These are phyloP conservation scores for Muntiacus muntjak DNA, from an alignment of 2,113 vertebrate species.

Conservation along the genomic window DNA sequence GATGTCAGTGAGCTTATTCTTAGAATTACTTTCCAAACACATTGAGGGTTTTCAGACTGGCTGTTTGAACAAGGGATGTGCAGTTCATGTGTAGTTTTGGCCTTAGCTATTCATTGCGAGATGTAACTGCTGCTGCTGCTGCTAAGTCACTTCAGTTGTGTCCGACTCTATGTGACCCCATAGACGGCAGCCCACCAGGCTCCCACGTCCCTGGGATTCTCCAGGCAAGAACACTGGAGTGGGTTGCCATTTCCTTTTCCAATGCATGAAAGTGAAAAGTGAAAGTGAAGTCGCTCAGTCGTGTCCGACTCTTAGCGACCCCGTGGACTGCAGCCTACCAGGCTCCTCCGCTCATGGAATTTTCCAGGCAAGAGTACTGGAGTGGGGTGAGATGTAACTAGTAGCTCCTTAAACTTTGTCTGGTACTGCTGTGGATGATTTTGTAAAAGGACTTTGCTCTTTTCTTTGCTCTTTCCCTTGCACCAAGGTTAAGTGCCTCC, in stretches of 20 bases:
- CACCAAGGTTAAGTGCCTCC: not conserved
- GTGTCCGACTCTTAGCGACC: too few species aligned
- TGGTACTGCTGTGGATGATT: not conserved
- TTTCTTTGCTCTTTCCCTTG: constrained; percentile 2
- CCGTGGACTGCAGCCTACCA: too few species aligned
- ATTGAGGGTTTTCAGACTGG: not conserved
- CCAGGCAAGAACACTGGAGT: too few species aligned
- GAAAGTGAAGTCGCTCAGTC: too few species aligned
- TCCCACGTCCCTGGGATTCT: too few species aligned
- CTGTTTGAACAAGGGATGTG: not conserved
- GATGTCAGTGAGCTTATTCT: not conserved
- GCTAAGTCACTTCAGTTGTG: too few species aligned
- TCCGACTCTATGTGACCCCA: too few species aligned
- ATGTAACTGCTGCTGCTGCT: not conserved
- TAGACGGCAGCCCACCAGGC: too few species aligned
- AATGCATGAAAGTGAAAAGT: too few species aligned
- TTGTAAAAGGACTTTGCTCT: not conserved
- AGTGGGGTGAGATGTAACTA: not conserved
- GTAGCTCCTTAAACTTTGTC: not conserved
- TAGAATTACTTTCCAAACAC: not conserved
- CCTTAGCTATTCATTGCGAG: not conserved
- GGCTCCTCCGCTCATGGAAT: too few species aligned
- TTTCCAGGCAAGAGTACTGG: too few species aligned
- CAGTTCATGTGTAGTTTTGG: fast-evolving
- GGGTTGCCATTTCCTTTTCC: too few species aligned